Evolutionary conservation across 2,888 invertebrate species (phyloP).

Genomic region (Diloba caeruleocephala): DNA sequence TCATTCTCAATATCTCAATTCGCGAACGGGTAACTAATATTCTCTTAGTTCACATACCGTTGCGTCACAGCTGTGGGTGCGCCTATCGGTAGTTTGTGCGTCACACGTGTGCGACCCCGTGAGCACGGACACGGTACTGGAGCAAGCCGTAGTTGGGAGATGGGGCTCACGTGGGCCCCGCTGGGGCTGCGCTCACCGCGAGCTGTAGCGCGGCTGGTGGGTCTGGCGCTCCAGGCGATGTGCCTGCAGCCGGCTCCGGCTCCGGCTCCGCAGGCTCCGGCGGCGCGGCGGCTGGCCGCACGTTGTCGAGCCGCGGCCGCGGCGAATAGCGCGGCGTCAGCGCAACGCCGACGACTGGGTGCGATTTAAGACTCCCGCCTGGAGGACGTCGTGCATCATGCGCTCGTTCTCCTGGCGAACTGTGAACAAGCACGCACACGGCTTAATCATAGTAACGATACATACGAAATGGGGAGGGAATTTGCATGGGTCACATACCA

Average conservation of each 20-base stretch:
- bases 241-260: slow-evolving; percentile 54
- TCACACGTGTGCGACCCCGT: slow-evolving; percentile 54
- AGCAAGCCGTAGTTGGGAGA: slow-evolving; percentile 31
- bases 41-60: slow-evolving; percentile 69
- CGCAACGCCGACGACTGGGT: slow-evolving; percentile 88
- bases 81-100: slow-evolving; percentile 50
- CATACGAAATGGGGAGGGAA: slow-evolving; percentile 47
- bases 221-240: slow-evolving; percentile 46
- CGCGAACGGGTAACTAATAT: slow-evolving; percentile 65
- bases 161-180: slow-evolving; percentile 50
- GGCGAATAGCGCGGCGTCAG: slow-evolving; percentile 88
- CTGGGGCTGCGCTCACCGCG: slow-evolving; percentile 61
- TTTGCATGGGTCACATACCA: slow-evolving; percentile 58
- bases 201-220: slow-evolving; percentile 60
- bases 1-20: slow-evolving; percentile 64
- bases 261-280: slow-evolving; percentile 77
- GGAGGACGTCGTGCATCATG: slow-evolving; percentile 93
- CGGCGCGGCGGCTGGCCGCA: slow-evolving; percentile 84
- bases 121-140: slow-evolving; percentile 31
- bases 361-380: slow-evolving; percentile 89
- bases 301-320: slow-evolving; percentile 82
- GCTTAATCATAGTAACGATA: slow-evolving; percentile 73
- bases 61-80: slow-evolving; percentile 58
- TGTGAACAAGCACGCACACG: slow-evolving; percentile 86
- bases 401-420: slow-evolving; percentile 97